Base-by-base conservation (phyloP, 2,113 vertebrate species). In the Deroptyus accipitrinus region DNA sequence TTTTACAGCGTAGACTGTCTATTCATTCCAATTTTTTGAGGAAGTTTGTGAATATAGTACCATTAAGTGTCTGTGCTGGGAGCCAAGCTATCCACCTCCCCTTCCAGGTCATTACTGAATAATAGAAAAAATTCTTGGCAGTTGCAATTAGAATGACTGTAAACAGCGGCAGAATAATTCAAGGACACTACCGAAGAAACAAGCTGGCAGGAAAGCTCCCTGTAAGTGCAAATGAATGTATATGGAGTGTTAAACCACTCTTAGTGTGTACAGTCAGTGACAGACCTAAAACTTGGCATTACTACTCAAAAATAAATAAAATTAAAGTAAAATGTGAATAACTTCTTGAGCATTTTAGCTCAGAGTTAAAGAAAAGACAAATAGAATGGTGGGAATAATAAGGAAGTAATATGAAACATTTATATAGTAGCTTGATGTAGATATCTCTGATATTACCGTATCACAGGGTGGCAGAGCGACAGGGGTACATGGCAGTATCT, bases 101-200 rank as follows among this genome's bases (percentile, higher is more conserved):
- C 76, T 83, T 69, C 80, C 31, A 92, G 54, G 49, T 88, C 59
- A 67, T 6, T 57, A n/a, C 18, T 70, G 54, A 92, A 66, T 49
- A 88, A 76, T 6, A 76, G 70, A 44, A 13, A 33, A 75, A 42
- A 10, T 23, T 52, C 41, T 46, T 68, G 24, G 44, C 39, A 41
- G 24, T 6, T 85, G 72, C 85, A 88, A 42, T 57, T 66, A 84
- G 87, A 92, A 68, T 39, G 0, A 73, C 41, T 80, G 59, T 35
- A 52, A 92, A 81, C 46, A 80, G 39, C 49, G 80, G 76, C 76
- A 83, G 67, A 91, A 80, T 25, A 92, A 86, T 83, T 73, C 44
- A 86, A 80, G 49, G 44, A 74, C n/a, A 39, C 30, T 54, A 44
- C 11, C 1, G 4, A 88, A 77, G 64, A 80, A 83, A 67, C 5